phyloP scores from a whole-genome alignment of 2,113 vertebrate genomes.

The Takifugu bimaculatus region DNA sequence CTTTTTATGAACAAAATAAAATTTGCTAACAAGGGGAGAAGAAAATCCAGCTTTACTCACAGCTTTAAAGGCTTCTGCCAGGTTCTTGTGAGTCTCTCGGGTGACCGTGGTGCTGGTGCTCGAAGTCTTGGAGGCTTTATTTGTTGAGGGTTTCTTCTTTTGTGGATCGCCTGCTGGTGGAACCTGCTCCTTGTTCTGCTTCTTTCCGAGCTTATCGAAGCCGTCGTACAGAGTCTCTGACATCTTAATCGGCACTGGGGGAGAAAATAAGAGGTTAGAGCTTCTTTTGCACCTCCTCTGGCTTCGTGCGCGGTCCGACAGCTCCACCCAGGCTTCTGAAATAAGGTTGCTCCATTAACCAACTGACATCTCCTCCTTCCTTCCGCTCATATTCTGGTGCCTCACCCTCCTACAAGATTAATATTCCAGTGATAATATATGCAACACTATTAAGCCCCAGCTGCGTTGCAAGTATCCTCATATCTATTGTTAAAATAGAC shows the following conservation, averaged over 20 bases:
- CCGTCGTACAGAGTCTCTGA: slow-evolving; percentile 80
- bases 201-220: slow-evolving; percentile 82
- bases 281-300: background rate
- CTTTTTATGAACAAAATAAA: too few relatives aligned
- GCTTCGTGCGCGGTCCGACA: background rate
- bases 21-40: background rate
- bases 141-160: slow-evolving; percentile 60
- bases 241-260: slow-evolving; percentile 73
- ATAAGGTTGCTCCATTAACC: slow-evolving; percentile 8
- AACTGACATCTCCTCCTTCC: background rate
- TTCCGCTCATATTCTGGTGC: background rate
- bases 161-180: slow-evolving; percentile 75
- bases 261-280: slow-evolving; percentile 2
- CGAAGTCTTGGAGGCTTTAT: slow-evolving; percentile 71
- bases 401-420: slow-evolving; percentile 9
- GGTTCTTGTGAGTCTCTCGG: slow-evolving; percentile 65
- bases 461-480: too few relatives aligned
- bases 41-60: slow-evolving; percentile 72
- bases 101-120: slow-evolving; percentile 23
- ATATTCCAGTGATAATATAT: too few relatives aligned
- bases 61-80: slow-evolving; percentile 86
- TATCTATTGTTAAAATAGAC: too few relatives aligned
- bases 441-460: too few relatives aligned
- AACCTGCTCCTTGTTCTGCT: slow-evolving; percentile 93
- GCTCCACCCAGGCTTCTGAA: background rate